Percentiles rank a stretch among this genome's conserved stretches.
phyloP scores from a whole-genome alignment of 2,113 vertebrate species.

The Pelodiscus sinensis region DNA sequence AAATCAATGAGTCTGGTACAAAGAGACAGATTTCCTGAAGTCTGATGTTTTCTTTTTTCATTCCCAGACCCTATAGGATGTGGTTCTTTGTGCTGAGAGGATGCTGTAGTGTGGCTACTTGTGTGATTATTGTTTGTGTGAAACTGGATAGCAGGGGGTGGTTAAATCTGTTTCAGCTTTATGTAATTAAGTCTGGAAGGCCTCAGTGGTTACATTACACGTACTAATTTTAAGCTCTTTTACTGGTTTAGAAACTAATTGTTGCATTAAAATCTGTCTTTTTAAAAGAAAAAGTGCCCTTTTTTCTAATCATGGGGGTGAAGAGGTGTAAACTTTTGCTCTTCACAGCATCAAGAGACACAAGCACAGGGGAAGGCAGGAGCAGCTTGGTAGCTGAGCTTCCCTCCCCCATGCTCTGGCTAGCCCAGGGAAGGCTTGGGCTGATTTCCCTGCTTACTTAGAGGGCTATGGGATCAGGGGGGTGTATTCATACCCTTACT shows the following conservation, averaged over 20 bases:
- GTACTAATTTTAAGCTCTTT: constrained; percentile 47
- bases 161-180: constrained; percentile 48
- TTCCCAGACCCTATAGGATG: constrained; percentile 52
- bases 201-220: constrained; percentile 62
- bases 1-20: background rate
- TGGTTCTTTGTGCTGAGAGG: constrained; percentile 55
- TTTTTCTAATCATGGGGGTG: constrained; percentile 43
- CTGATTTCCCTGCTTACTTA: no score
- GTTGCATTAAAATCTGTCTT: background rate
- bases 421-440: no score
- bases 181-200: constrained; percentile 65
- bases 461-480: no score
- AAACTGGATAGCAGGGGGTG: constrained; percentile 55
- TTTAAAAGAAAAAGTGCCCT: background rate
- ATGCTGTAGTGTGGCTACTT: background rate
- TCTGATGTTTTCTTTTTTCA: background rate
- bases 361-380: background rate
- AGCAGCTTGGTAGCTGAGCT: no score
- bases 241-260: constrained; percentile 23
- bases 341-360: constrained; percentile 12
- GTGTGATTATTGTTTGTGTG: constrained; percentile 46
- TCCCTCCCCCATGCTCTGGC: no score
- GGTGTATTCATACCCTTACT: no score
- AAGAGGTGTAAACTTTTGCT: background rate
- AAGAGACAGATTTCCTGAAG: background rate